A percentile compares a stretch with the other conserved stretches of the same genome.
Evolutionary conservation across 2,888 invertebrate species (phyloP).

Genomic region (Cryptocheilus praepositus): DNA sequence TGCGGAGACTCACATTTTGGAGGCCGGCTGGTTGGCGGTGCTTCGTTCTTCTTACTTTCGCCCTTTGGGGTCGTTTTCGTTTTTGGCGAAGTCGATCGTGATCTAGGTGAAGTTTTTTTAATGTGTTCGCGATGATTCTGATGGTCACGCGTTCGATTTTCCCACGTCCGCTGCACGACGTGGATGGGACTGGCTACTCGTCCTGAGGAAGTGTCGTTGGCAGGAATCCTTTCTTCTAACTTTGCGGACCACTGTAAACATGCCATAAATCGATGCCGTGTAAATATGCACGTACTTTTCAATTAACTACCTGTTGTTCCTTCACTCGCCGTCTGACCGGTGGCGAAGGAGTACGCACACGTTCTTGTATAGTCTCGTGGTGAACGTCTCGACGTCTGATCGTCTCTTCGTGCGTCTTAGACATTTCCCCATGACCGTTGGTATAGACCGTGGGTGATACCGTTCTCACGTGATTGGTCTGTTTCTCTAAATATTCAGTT

Average conservation of each 20-base stretch:
- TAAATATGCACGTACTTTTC: too few species aligned
- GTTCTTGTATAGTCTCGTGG: constrained; percentile 42
- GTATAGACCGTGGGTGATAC: constrained; percentile 57
- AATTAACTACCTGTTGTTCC: constrained; percentile 55
- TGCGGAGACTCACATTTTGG: constrained; percentile 36
- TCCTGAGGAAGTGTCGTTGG: constrained; percentile 43
- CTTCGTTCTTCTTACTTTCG: constrained; percentile 49
- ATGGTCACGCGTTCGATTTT: constrained; percentile 62
- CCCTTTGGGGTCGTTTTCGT: constrained; percentile 35
- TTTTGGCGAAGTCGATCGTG: constrained; percentile 61
- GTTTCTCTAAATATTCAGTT: constrained; percentile 47
- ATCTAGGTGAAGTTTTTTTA: constrained; percentile 48
- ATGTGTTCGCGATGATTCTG: constrained; percentile 45
- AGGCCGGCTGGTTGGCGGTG: constrained; percentile 1
- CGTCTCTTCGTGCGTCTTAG: constrained; percentile 56
- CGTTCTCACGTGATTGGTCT: constrained; percentile 47
- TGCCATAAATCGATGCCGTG: too few species aligned
- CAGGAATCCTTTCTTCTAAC: constrained; percentile 55
- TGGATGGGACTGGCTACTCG: constrained; percentile 65
- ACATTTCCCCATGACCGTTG: constrained; percentile 54
- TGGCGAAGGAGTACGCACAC: constrained; percentile 65
- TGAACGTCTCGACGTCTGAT: constrained; percentile 48
- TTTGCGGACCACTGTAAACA: constrained; percentile 46
- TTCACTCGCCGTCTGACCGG: constrained; percentile 64
- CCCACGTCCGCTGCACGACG: constrained; percentile 70